phyloP scores from a whole-genome alignment of 2,113 vertebrate species.

The Vulpes vulpes region DNA sequence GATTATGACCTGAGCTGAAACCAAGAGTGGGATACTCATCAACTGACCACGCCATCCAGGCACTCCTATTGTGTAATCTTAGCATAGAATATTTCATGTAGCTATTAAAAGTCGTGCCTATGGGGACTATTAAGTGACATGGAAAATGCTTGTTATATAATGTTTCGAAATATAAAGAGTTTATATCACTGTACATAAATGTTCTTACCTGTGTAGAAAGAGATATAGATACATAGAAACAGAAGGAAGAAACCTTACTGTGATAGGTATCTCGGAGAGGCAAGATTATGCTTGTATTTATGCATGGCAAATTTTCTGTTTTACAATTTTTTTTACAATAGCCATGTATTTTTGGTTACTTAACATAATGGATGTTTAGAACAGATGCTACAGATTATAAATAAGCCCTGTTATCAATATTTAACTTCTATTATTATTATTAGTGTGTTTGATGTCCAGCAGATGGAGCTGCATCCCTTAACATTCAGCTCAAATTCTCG shows the following conservation, averaged over 20 bases:
- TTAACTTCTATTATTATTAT: conserved; percentile 16
- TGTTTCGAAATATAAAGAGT: conserved; percentile 34
- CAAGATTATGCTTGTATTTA: conserved; percentile 1
- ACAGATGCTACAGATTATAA: not conserved
- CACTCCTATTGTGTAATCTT: not conserved
- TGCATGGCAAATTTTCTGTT: not conserved
- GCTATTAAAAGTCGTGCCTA: conserved; percentile 21
- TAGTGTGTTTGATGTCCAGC: conserved; percentile 61
- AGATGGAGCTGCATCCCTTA: conserved; percentile 79
- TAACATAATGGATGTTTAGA: not conserved
- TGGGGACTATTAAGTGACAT: not conserved
- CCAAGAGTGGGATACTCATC: not conserved
- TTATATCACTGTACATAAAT: not conserved
- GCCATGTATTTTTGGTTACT: not conserved
- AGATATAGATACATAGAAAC: not conserved
- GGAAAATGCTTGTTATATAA: not conserved
- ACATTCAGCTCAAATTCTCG: conserved; percentile 24
- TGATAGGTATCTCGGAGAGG: not conserved
- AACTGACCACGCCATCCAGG: not conserved
- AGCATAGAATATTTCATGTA: conserved; percentile 29
- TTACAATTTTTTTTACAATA: conserved; percentile 39
- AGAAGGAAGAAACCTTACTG: not conserved
- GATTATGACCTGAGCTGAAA: not conserved
- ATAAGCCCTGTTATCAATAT: not conserved
- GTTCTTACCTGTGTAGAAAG: not conserved